These are phyloP conservation scores for Clarias platycephalus DNA, from an alignment of 2,797 vertebrate genomes.

Conservation along the genomic window DNA sequence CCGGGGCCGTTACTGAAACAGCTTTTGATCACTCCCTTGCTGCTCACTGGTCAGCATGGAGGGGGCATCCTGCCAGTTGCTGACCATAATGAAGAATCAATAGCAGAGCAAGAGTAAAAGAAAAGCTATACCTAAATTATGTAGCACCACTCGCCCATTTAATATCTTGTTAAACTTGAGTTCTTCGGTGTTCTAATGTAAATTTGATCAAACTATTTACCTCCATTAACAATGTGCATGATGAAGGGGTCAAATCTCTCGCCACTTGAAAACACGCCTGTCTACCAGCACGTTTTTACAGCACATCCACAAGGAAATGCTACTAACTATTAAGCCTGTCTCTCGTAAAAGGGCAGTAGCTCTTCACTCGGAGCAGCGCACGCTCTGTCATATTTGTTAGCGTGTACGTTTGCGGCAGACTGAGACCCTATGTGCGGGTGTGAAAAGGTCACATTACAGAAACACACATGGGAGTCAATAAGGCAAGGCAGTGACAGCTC, in stretches of 20 bases:
- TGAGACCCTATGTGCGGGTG: neutral
- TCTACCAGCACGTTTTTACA: neutral
- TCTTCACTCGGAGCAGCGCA: slow-evolving; percentile 29
- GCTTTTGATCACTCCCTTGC: slow-evolving; percentile 25
- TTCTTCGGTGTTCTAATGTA: neutral
- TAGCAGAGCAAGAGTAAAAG: slow-evolving; percentile 27
- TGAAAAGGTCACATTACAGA: slow-evolving; percentile 43
- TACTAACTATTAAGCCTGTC: slow-evolving; percentile 35
- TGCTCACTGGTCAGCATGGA: neutral
- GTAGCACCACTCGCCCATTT: slow-evolving; percentile 20
- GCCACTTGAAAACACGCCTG: neutral
- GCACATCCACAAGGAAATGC: slow-evolving; percentile 11
- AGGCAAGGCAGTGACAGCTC: slow-evolving; percentile 10
- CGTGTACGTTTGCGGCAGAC: slow-evolving; percentile 21
- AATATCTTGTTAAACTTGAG: slow-evolving; percentile 25
- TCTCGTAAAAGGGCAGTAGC: slow-evolving; percentile 32
- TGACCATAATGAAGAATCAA: slow-evolving; percentile 48
- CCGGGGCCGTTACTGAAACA: neutral
- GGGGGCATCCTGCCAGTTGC: slow-evolving; percentile 18
- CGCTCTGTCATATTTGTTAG: slow-evolving; percentile 28
- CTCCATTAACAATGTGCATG: neutral
- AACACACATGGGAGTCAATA: slow-evolving; percentile 28
- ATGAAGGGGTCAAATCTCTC: slow-evolving; percentile 2
- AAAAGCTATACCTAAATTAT: slow-evolving; percentile 45
- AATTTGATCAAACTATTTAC: slow-evolving; percentile 23